Base-by-base conservation (phyloP, 2,797 vertebrate genomes). In the Helicolenus hilgendorfi region DNA sequence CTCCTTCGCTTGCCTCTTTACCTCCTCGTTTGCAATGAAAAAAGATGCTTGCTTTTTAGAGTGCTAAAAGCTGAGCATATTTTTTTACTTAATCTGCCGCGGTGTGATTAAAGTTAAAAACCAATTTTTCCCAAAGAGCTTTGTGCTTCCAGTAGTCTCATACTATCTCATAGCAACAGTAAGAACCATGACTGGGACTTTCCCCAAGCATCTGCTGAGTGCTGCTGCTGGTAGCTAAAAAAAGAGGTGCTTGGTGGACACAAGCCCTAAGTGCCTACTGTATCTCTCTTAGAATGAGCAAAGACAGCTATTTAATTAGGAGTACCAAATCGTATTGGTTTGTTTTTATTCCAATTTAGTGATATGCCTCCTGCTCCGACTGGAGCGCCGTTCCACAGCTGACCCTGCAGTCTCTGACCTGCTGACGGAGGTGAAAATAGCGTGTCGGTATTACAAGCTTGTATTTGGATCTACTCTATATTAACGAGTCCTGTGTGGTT, bases 111-210 rank as follows among this genome's bases (percentile, higher is more conserved):
- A 89, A 93, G 87, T 91, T 79, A 93, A 91, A 90, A 92, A 86
- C 0, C 75, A 86, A 86, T 89, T 94, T 92, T 77, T 86, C 60
- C 88, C 79, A 83, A 89, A 90, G 89, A 93, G 85, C 85, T 85
- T 72, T 81, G 83, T 86, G 81, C 78, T 87, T 89, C 67, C 71
- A 93, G 86, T 69, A 60, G 67, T 80, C 71, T 84, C 80, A 71
- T 69, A 86, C 89, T 14, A 82, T 94, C 87, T 94, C 93, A 91
- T 91, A 92, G 92, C 92, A 96, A 95, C 92, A 87, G 86, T 75
- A 11, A 13, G 67, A 91, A 86, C 81, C 72, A 89, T 80, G 89
- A 81, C 87, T 69, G 67, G 83, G 72, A 89, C 81, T 91, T 90
- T 90, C 77, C 58, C 63, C 35, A 62, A 93, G 91, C 86, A 90